Evolutionary conservation across 2,797 vertebrate genomes (phyloP).

Genomic region (Sebastes goodei): DNA sequence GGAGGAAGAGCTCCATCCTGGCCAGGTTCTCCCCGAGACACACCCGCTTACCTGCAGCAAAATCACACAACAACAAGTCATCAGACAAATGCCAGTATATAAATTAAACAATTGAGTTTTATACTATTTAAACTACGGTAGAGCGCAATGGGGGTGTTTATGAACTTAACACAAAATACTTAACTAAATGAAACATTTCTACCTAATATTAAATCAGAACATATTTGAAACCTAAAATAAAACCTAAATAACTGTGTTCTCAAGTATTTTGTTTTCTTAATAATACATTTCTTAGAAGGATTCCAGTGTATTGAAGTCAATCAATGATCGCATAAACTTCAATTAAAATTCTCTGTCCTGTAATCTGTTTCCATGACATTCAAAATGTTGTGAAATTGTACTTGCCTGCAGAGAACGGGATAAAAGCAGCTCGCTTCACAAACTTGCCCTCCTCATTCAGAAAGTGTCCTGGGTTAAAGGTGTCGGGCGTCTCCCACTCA

Average conservation of each 20-base stretch:
- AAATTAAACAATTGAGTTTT: too few relatives aligned
- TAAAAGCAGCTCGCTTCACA: constrained; percentile 79
- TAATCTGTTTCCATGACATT: neutral
- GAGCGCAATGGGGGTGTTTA: neutral
- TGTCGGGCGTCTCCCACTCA: constrained; percentile 82
- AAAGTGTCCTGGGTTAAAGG: constrained; percentile 87
- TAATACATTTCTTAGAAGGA: neutral
- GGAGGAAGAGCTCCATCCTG: constrained; percentile 76
- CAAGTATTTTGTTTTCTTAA: neutral
- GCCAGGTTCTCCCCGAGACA: constrained; percentile 83
- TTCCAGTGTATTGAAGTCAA: neutral
- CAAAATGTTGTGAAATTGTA: fast-evolving
- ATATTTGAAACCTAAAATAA: neutral
- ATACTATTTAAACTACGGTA: neutral
- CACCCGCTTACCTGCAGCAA: constrained; percentile 75
- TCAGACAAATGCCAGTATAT: neutral
- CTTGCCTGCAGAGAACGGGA: constrained; percentile 79
- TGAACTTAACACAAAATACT: neutral
- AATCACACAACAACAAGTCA: neutral
- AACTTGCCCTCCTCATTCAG: constrained; percentile 84
- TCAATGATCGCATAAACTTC: neutral
- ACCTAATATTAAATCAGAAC: neutral
- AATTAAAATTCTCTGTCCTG: neutral
- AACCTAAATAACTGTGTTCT: neutral
- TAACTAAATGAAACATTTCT: neutral